These are phyloP conservation scores for Amblyteles armatorius DNA, from an alignment of 2,888 invertebrate species.

Conservation along the genomic window DNA sequence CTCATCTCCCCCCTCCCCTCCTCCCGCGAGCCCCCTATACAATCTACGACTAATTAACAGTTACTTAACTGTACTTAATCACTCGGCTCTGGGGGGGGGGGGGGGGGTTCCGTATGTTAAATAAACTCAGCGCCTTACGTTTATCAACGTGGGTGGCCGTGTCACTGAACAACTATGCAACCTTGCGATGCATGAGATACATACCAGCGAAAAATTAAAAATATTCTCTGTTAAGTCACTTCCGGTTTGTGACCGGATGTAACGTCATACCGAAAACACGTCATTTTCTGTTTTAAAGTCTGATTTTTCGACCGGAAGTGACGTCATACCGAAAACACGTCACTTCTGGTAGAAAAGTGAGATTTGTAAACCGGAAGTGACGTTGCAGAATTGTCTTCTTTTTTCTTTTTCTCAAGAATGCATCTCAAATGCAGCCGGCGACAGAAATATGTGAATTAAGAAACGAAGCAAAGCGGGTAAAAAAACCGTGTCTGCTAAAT, in stretches of 20 bases:
- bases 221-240: background rate
- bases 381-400: background rate
- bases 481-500: background rate
- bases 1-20: slow-evolving; percentile 25
- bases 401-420: background rate
- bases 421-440: too few species aligned
- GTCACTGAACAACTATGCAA: background rate
- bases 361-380: too few species aligned
- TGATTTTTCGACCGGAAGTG: too few species aligned
- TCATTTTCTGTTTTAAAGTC: too few species aligned
- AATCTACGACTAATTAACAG: slow-evolving; percentile 65
- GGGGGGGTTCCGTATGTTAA: slow-evolving; percentile 5
- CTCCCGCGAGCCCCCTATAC: background rate
- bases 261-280: too few species aligned
- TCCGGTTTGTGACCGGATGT: background rate
- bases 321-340: too few species aligned
- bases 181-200: background rate
- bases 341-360: too few species aligned
- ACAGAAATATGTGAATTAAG: too few species aligned
- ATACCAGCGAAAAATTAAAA: background rate
- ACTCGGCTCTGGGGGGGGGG: slow-evolving; percentile 21
- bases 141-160: background rate
- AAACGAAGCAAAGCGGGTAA: too few species aligned
- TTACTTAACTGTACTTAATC: slow-evolving; percentile 64
- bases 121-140: slow-evolving; percentile 21